Percentiles rank a stretch among this genome's conserved stretches.
Conservation (phyloP, 2,113 vertebrate species). For the Crotophaga sulcirostris region DNA sequence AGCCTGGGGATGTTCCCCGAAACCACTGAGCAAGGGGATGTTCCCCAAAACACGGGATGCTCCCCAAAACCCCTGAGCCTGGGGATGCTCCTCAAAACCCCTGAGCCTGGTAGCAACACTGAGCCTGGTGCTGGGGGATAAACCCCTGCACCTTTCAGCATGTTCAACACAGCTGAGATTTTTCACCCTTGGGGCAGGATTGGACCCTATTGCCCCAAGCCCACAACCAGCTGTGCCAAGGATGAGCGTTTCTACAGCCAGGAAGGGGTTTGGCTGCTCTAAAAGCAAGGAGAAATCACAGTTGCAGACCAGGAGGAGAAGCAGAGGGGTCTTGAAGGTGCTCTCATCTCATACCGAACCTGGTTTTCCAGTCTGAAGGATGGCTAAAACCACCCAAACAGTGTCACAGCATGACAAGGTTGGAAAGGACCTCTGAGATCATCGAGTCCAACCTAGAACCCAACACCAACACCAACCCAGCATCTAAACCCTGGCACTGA, state of each 20-base stretch:
- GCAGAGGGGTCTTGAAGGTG: not conserved
- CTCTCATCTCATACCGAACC: not conserved
- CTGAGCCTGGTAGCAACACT: rapidly evolving
- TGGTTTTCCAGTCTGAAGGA: not conserved
- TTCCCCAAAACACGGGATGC: no score
- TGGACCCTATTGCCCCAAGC: not conserved
- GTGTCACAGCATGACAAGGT: no score
- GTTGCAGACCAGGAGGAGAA: not conserved
- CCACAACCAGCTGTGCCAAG: rapidly evolving
- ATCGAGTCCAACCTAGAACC: no score
- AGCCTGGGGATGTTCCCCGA: not conserved
- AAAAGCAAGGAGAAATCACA: rapidly evolving
- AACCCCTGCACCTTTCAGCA: not conserved
- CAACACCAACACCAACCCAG: no score
- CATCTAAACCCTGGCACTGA: no score
- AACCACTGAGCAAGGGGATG: not conserved
- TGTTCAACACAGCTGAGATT: no score
- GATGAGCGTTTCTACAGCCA: not conserved
- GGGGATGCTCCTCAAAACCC: not conserved
- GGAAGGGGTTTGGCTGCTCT: not conserved
- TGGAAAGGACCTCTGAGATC: no score
- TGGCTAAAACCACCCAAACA: not conserved
- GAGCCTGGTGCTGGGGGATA: rapidly evolving
- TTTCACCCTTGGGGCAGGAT: not conserved
- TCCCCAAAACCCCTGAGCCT: no score